phyloP scores from a whole-genome alignment of 2,888 invertebrate species.

The Neria commutata region DNA sequence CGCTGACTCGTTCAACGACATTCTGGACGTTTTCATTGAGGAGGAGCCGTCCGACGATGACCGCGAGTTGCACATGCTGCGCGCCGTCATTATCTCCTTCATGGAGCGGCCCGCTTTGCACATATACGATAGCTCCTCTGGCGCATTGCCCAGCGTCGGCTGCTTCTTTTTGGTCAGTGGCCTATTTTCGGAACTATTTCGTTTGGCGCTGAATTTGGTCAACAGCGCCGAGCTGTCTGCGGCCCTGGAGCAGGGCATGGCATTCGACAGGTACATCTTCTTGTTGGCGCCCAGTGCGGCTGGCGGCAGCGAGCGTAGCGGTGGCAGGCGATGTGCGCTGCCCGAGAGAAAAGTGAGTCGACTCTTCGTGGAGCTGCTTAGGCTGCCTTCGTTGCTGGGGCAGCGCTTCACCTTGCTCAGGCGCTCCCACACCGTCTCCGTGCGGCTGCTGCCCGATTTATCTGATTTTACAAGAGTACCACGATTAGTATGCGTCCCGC shows the following conservation, averaged over 20 bases:
- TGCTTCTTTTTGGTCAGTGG: background rate
- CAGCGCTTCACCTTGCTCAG: constrained; percentile 29
- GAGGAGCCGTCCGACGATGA: constrained; percentile 27
- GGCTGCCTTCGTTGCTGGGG: constrained; percentile 22
- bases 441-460: background rate
- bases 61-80: constrained; percentile 35
- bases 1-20: too few relatives aligned
- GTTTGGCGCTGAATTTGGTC: too few relatives aligned
- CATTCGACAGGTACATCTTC: background rate
- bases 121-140: constrained; percentile 35
- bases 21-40: background rate
- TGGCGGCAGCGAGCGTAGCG: background rate
- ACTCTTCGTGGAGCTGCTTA: background rate
- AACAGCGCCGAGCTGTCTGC: too few relatives aligned
- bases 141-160: constrained; percentile 1
- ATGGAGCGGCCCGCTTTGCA: constrained; percentile 36
- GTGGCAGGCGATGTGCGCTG: constrained; percentile 14
- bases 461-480: background rate
- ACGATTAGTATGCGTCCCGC: background rate
- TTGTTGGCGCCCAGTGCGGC: too few relatives aligned
- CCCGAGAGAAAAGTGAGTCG: constrained; percentile 10
- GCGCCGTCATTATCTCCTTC: constrained; percentile 37
- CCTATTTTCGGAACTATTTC: background rate
- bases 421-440: constrained; percentile 33
- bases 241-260: too few relatives aligned